Evolutionary conservation across 2,888 invertebrate species (phyloP).

Genomic region (Thalpophila matura): DNA sequence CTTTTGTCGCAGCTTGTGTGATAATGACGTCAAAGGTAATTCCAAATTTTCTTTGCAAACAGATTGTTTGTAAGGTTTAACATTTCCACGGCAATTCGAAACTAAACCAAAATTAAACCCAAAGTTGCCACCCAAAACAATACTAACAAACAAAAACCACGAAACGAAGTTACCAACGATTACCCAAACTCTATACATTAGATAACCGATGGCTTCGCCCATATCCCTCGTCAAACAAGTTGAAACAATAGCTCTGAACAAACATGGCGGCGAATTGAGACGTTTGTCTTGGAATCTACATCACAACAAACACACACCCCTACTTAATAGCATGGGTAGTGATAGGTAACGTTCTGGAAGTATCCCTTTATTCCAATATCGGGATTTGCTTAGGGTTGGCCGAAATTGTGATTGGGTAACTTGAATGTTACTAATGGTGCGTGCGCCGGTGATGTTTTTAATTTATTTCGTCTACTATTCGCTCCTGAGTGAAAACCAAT

Average conservation of each 20-base stretch:
- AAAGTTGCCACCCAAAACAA: constrained; percentile 12
- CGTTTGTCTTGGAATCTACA: constrained; percentile 78
- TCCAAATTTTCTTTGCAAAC: background rate
- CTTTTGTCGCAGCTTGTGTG: background rate
- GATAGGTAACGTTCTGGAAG: constrained; percentile 17
- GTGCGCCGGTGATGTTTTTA: too few relatives aligned
- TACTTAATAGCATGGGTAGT: constrained; percentile 41
- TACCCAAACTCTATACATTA: constrained; percentile 60
- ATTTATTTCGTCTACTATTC: too few relatives aligned
- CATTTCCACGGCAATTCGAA: background rate
- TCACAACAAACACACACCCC: constrained; percentile 66
- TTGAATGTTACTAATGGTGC: too few relatives aligned
- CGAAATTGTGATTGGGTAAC: background rate
- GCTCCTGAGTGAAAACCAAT: too few relatives aligned
- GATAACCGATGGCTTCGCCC: constrained; percentile 52
- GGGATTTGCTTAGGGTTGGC: constrained; percentile 28
- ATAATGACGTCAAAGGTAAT: background rate
- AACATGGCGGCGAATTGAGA: constrained; percentile 72
- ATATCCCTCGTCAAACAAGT: constrained; percentile 63
- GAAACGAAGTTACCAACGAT: constrained; percentile 33
- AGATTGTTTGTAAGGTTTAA: background rate
- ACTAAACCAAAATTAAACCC: constrained; percentile 23
- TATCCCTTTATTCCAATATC: constrained; percentile 45
- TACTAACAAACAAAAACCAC: constrained; percentile 48
- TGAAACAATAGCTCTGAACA: constrained; percentile 65